These are phyloP conservation scores for Capitulum mitella DNA, from an alignment of 2,888 invertebrate genomes.

Conservation along the genomic window DNA sequence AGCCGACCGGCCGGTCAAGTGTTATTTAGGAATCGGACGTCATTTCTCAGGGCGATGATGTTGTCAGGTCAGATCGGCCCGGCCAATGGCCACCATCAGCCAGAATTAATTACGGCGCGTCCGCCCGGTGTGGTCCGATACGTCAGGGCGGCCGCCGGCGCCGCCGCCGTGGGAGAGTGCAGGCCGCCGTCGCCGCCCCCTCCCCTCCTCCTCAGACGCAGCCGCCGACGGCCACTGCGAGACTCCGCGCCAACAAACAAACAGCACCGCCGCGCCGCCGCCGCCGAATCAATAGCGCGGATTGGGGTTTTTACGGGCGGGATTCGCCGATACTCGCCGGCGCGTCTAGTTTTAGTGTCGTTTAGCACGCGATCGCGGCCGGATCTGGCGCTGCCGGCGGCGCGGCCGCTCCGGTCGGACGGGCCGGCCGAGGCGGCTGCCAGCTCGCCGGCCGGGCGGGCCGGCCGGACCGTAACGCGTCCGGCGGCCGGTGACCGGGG, in stretches of 20 bases:
- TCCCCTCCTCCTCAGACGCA: not conserved
- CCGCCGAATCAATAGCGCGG: slow-evolving; percentile 9
- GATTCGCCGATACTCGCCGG: slow-evolving; percentile 19
- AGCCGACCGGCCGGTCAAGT: not conserved
- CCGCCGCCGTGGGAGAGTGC: not conserved
- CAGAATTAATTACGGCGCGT: not conserved
- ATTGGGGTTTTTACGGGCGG: slow-evolving; percentile 20
- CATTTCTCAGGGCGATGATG: not conserved
- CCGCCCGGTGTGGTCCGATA: not conserved
- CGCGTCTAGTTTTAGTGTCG: slow-evolving; percentile 14
- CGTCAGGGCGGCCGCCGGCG: not conserved
- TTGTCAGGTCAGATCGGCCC: not conserved
- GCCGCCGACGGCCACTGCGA: not conserved
- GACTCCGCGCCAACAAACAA: not conserved
- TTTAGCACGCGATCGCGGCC: slow-evolving; percentile 19
- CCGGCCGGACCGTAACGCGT: not conserved
- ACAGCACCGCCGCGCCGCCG: not conserved
- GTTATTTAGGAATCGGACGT: not conserved
- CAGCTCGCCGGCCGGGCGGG: not conserved
- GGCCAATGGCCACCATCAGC: not conserved
- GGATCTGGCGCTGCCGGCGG: not conserved
- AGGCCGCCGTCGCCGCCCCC: not conserved
- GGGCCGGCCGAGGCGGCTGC: not conserved
- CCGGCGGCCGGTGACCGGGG: not conserved
- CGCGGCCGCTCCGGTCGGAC: not conserved